A percentile compares a stretch with the other conserved stretches of the same genome.
These are phyloP conservation scores for Chaetorhynchus papuensis DNA, from an alignment of 2,113 vertebrate species.

Conservation along the genomic window DNA sequence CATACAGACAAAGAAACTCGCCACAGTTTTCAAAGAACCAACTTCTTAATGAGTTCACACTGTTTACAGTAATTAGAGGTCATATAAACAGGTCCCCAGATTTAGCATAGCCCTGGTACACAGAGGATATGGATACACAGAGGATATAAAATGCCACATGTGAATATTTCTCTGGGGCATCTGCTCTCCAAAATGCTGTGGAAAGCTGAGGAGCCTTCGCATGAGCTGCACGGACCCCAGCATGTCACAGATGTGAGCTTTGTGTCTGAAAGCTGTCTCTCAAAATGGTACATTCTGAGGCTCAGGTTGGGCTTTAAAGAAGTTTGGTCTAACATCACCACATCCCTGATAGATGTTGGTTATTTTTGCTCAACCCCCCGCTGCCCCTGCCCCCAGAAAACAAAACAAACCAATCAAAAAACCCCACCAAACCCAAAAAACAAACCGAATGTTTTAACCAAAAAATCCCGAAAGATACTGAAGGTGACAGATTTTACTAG, in stretches of 20 bases:
- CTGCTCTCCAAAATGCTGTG: not conserved
- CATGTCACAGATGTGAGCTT: not conserved
- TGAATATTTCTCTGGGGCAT: not conserved
- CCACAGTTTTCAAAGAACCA: not conserved
- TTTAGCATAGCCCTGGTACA: not conserved
- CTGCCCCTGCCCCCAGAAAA: rapidly evolving
- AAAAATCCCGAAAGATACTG: not conserved
- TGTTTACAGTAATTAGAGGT: not conserved
- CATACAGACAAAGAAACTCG: not conserved
- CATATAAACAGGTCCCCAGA: not conserved
- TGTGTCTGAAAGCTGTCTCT: not conserved
- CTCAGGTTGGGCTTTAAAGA: not conserved
- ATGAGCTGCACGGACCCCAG: not conserved
- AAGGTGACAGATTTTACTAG: not conserved
- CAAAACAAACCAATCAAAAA: not conserved
- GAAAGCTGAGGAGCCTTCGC: not conserved
- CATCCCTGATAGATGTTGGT: not conserved
- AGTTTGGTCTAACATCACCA: not conserved
- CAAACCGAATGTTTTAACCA: not conserved
- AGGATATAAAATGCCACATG: not conserved
- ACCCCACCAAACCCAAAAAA: not conserved
- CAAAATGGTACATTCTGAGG: not conserved
- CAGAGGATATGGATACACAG: not conserved
- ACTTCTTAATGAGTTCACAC: not conserved
- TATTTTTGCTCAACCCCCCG: not conserved